Percentiles rank a stretch among this genome's conserved stretches.
phyloP scores from a whole-genome alignment of 2,888 invertebrate genomes.

The Eupithecia dodoneata region DNA sequence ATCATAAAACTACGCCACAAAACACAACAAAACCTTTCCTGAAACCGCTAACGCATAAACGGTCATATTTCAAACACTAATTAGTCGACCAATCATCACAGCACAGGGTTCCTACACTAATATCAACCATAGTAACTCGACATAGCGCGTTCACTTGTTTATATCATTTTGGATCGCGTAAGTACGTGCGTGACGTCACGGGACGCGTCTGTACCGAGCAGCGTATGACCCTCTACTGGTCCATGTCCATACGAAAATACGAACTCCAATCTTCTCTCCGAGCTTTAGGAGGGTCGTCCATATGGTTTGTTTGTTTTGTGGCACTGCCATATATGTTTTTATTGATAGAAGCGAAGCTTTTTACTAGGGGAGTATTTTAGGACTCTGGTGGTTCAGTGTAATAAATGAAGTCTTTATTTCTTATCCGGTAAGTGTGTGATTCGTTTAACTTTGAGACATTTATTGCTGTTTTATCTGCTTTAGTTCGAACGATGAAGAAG shows the following conservation, averaged over 20 bases:
- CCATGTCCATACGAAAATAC: background rate
- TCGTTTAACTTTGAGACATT: background rate
- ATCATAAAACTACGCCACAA: background rate
- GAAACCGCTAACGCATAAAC: constrained; percentile 51
- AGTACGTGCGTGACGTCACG: constrained; percentile 45
- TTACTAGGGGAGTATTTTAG: constrained; percentile 33
- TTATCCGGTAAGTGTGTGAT: constrained; percentile 8
- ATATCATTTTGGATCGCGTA: constrained; percentile 10
- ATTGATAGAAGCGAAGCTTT: constrained; percentile 45
- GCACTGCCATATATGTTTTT: constrained; percentile 46
- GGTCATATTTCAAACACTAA: constrained; percentile 50
- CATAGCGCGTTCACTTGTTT: constrained; percentile 27
- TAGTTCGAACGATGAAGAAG: background rate
- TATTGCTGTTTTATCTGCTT: background rate
- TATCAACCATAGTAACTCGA: background rate
- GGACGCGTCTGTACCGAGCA: constrained; percentile 50
- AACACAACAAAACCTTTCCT: constrained; percentile 9
- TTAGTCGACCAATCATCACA: constrained; percentile 42
- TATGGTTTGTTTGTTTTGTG: constrained; percentile 48
- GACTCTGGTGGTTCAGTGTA: background rate
- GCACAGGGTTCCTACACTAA: background rate
- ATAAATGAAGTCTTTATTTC: constrained; percentile 16
- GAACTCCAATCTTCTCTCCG: constrained; percentile 13
- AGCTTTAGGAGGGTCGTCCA: constrained; percentile 50
- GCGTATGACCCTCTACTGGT: constrained; percentile 55